Percentiles rank a stretch among this genome's conserved stretches.
Evolutionary conservation across 2,888 invertebrate genomes (phyloP).

Genomic region (Netelia inedita): DNA sequence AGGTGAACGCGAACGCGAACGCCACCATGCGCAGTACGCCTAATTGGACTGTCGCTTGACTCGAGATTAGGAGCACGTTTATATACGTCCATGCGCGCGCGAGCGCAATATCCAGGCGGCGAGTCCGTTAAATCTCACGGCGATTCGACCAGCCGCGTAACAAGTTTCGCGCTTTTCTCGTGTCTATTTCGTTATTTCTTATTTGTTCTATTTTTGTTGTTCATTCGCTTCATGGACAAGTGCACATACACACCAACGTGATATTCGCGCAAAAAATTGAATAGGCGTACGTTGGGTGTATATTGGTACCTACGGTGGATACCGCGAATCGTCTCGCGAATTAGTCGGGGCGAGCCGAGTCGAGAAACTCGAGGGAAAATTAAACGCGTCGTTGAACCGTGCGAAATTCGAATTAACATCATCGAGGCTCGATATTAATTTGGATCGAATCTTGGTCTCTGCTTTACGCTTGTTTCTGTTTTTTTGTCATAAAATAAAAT

Average conservation of each 20-base stretch:
- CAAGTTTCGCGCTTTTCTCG: conserved; percentile 47
- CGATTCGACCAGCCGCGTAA: conserved; percentile 50
- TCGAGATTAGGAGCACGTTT: conserved; percentile 70
- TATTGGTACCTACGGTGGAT: background rate
- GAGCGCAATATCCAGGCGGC: conserved; percentile 12
- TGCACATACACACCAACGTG: conserved; percentile 18
- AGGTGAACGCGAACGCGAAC: conserved; percentile 72
- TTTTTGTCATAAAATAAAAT: no score
- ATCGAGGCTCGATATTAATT: no score
- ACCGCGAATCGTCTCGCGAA: conserved; percentile 1
- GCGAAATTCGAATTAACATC: no score
- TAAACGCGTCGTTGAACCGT: no score
- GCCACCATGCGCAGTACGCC: conserved; percentile 56
- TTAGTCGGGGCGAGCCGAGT: no score
- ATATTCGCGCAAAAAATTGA: background rate
- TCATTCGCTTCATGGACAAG: conserved; percentile 54
- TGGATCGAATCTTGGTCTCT: no score
- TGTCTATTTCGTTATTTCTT: conserved; percentile 25
- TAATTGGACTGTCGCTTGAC: conserved; percentile 74
- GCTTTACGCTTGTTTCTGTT: no score
- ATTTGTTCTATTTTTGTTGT: no score
- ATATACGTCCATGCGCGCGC: conserved; percentile 31
- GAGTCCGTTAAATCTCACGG: conserved; percentile 42
- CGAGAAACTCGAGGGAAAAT: no score
- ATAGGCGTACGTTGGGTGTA: conserved; percentile 33